Base-by-base conservation (phyloP, 1,140 invertebrate genomes). In the Microplitis demolitor region DNA sequence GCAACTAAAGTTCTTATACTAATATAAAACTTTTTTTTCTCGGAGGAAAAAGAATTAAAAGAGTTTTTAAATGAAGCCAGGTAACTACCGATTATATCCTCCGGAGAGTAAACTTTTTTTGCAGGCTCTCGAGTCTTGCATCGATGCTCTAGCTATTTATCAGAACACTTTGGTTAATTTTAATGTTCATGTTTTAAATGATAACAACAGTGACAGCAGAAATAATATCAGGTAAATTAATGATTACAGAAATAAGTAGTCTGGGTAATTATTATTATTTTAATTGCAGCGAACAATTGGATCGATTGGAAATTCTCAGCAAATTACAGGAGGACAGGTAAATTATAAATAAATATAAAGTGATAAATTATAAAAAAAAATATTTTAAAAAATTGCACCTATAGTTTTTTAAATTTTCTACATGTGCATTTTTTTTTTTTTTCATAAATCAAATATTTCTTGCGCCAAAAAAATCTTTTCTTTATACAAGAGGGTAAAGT, bases 111-210 rank as follows among this genome's bases (percentile, higher is more conserved):
- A 73, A 33, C 63, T 66, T 60, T 74, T 82, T 73, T 69, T 82
- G 69, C 76, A 80, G 51, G 71, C 78, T 56, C 78, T 86, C 51
- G 77, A 84, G 71, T 81, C 82, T 78, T 87, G 80, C 68, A 78
- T 60, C 35, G 80, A 85, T 68, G 80, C 78, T 74, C 75, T 86
- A 72, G 77, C 78, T 61, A 75, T 87, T 79, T 84, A 87, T 76
- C 82, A 79, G 70, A 75, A 79, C 34, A 82, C 78, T 4, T 51
- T 86, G 71, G 80, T 78, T 74, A 78, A 80, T 73, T 76, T 13
- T 24, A 11, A 71, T 53, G n/a, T 2, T 63, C 9, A 11, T 14
- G 39, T 24, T 24, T 24, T 24, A 24, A 24, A 24, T 13, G 11
- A 24, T 58, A 13, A n/a, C 6, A 70, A n/a, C 6, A 64, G 35